Percentiles rank a stretch among this genome's conserved stretches.
Conservation (phyloP, 2,888 invertebrate species). For the Neuroscelio doddi region DNA sequence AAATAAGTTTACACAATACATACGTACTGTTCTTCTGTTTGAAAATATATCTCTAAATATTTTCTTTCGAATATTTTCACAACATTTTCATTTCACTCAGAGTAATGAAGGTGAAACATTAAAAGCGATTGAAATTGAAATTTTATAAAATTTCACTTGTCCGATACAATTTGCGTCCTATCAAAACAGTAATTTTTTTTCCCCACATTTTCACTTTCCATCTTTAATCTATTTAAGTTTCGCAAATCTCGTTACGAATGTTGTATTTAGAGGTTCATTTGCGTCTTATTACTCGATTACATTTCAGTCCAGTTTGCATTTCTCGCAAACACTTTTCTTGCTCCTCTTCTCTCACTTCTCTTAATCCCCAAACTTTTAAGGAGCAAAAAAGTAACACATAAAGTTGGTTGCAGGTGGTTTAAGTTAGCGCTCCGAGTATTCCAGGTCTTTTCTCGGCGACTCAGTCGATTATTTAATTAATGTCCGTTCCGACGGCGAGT, state of each 20-base stretch:
- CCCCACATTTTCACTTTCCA: too few relatives aligned
- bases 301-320: conserved; percentile 11
- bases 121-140: too few relatives aligned
- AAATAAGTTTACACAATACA: too few relatives aligned
- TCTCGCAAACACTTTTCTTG: not conserved
- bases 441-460: not conserved
- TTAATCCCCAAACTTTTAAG: not conserved
- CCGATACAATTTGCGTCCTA: too few relatives aligned
- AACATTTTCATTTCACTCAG: too few relatives aligned
- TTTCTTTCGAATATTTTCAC: too few relatives aligned
- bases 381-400: not conserved
- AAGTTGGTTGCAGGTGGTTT: not conserved
- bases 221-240: too few relatives aligned
- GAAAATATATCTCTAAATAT: too few relatives aligned
- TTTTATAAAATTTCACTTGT: too few relatives aligned
- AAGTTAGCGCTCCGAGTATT: not conserved
- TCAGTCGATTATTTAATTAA: conserved; percentile 38
- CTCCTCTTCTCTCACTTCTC: not conserved
- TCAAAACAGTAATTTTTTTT: too few relatives aligned
- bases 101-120: too few relatives aligned
- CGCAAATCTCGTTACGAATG: conserved; percentile 4
- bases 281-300: conserved; percentile 34
- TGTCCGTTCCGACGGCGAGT: conserved; percentile 21
- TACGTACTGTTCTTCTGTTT: too few relatives aligned
- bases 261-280: conserved; percentile 32